A percentile compares a stretch with the other conserved stretches of the same genome.
phyloP scores from a whole-genome alignment of 1,140 invertebrate species.

The Drosophila biarmipes region DNA sequence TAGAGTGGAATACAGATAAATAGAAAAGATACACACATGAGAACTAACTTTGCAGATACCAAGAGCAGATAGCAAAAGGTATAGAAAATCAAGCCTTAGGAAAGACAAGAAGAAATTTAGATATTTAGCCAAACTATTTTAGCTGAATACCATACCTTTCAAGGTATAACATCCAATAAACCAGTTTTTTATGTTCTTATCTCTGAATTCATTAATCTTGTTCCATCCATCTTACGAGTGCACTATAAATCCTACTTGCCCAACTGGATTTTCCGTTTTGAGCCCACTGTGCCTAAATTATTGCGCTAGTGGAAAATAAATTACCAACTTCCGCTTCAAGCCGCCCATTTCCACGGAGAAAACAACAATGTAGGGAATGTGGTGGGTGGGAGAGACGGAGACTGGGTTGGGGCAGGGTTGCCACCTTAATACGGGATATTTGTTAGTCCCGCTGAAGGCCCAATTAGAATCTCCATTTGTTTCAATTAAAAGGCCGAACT shows the following conservation, averaged over 20 bases:
- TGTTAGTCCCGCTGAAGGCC: conserved; percentile 42
- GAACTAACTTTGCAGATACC: too few species aligned
- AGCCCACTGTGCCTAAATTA: conserved; percentile 46
- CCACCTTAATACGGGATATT: conserved; percentile 53
- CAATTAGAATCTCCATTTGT: conserved; percentile 61
- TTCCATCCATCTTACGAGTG: background rate
- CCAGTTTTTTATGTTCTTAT: too few species aligned
- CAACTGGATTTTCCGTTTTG: background rate
- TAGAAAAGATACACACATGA: too few species aligned
- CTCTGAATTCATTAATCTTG: background rate
- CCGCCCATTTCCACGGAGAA: conserved; percentile 42
- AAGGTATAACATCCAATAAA: too few species aligned
- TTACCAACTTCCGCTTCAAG: conserved; percentile 65
- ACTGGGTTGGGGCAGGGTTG: conserved; percentile 34
- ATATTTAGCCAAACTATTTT: too few species aligned
- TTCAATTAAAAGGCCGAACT: conserved; percentile 55
- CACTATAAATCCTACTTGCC: background rate
- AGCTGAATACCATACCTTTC: too few species aligned
- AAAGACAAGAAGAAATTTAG: too few species aligned
- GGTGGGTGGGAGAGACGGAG: conserved; percentile 23
- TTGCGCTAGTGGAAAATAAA: conserved; percentile 60
- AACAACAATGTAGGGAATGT: conserved; percentile 29
- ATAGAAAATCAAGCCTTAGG: too few species aligned
- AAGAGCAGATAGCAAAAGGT: too few species aligned
- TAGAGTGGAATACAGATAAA: too few species aligned